phyloP scores from a whole-genome alignment of 2,888 invertebrate genomes.

The Halictus quadricinctus region DNA sequence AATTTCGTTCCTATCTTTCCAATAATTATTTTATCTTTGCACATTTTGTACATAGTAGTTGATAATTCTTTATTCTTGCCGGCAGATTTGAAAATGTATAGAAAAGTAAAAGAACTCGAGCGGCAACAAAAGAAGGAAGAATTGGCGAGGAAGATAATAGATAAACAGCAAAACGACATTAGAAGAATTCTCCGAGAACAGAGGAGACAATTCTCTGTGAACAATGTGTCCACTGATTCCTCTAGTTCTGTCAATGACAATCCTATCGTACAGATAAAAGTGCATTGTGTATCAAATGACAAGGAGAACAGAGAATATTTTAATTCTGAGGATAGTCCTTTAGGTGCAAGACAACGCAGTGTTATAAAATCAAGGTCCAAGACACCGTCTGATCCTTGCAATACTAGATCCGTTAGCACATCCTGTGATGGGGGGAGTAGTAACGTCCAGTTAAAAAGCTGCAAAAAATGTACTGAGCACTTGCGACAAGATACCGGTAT shows the following conservation, averaged over 20 bases:
- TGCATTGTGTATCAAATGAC: constrained; percentile 62
- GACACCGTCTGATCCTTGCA: constrained; percentile 1
- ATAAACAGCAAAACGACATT: constrained; percentile 68
- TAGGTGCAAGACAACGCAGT: constrained; percentile 23
- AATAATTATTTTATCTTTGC: neutral
- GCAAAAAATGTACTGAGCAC: neutral
- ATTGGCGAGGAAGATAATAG: constrained; percentile 73
- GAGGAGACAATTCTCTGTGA: constrained; percentile 19
- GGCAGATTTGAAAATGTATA: constrained; percentile 86
- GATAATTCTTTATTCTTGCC: constrained; percentile 49
- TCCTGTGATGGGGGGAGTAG: constrained; percentile 10
- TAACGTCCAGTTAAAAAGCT: neutral
- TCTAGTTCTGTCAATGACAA: constrained; percentile 55
- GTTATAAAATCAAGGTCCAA: neutral
- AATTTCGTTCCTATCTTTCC: constrained; percentile 9
- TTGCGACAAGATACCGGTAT: neutral
- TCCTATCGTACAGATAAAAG: constrained; percentile 72
- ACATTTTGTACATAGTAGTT: neutral
- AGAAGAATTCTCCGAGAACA: constrained; percentile 65
- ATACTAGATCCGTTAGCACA: constrained; percentile 15
- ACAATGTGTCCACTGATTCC: constrained; percentile 38
- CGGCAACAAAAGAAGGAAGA: constrained; percentile 79
- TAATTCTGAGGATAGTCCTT: constrained; percentile 10
- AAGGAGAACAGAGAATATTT: constrained; percentile 55
- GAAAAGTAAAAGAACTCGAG: constrained; percentile 85